A percentile compares a stretch with the other conserved stretches of the same genome.
These are phyloP conservation scores for Notarius lentiginosus DNA, from an alignment of 2,113 vertebrate genomes.

Conservation along the genomic window DNA sequence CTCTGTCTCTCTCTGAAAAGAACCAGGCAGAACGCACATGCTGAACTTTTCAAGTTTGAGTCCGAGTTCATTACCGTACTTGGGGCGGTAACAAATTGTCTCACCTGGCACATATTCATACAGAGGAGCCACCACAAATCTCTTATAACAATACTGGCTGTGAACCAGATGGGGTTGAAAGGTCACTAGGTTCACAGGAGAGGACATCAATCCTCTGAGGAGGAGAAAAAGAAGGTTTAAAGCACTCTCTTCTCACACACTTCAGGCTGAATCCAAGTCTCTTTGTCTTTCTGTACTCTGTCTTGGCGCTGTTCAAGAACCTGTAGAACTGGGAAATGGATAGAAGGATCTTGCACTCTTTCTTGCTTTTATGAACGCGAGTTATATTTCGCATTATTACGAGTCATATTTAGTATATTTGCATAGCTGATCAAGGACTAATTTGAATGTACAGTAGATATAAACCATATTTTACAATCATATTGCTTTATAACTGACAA, in stretches of 20 bases:
- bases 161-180: conserved; percentile 17
- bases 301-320: conserved; percentile 26
- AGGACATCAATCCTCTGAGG: conserved; percentile 29
- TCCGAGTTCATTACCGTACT: conserved; percentile 23
- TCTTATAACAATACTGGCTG: conserved; percentile 39
- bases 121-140: conserved; percentile 7
- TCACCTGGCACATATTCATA: conserved; percentile 29
- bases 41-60: background rate
- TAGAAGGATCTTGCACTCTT: background rate
- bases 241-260: conserved; percentile 13
- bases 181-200: conserved; percentile 40
- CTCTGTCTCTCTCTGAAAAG: background rate
- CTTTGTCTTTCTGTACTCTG: conserved; percentile 31
- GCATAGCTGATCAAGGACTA: background rate
- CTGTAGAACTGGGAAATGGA: conserved; percentile 24
- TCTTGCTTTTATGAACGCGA: background rate
- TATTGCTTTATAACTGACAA: background rate
- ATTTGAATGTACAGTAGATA: background rate
- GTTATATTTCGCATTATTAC: background rate
- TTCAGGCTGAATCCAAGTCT: conserved; percentile 23
- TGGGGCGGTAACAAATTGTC: conserved; percentile 33
- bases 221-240: conserved; percentile 17
- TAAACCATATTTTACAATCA: background rate
- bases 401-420: background rate
- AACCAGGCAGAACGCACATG: background rate